phyloP scores from a whole-genome alignment of 2,113 vertebrate genomes.

The Pseudorectes ferrugineus region DNA sequence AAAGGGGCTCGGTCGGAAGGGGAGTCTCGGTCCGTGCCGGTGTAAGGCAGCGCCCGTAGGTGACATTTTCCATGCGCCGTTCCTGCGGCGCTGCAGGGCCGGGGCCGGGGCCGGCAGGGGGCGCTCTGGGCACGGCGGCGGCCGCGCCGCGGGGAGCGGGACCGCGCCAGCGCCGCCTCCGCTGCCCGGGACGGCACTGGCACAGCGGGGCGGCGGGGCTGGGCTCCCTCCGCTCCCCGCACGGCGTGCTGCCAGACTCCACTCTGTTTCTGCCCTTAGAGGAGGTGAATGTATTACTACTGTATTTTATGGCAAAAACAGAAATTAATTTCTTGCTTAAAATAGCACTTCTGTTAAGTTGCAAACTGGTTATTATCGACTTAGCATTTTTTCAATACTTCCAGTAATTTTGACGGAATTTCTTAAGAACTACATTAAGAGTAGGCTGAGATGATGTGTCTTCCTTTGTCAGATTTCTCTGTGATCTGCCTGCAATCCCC shows the following conservation, averaged over 20 bases:
- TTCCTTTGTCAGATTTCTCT: not conserved
- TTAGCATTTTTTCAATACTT: not conserved
- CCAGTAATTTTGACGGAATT: not conserved
- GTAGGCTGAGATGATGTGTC: not conserved
- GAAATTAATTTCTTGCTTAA: not conserved
- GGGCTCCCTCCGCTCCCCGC: not conserved
- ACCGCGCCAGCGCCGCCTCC: not conserved
- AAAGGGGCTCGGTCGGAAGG: not conserved
- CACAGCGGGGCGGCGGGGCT: accelerated
- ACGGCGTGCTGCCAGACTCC: accelerated
- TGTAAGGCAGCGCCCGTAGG: not conserved
- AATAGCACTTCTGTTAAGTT: not conserved
- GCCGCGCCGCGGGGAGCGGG: not conserved
- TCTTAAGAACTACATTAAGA: not conserved
- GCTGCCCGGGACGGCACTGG: not conserved
- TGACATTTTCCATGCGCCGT: accelerated
- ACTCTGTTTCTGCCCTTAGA: not conserved
- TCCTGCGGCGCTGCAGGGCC: accelerated
- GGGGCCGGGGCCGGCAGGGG: not conserved
- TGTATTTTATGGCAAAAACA: not conserved
- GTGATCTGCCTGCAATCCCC: not conserved
- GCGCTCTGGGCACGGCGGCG: not conserved
- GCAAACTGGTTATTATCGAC: not conserved
- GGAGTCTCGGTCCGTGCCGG: not conserved
- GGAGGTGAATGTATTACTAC: accelerated